Percentiles rank a stretch among this genome's conserved stretches.
phyloP scores from a whole-genome alignment of 2,888 invertebrate genomes.

The Mesopsocus fuscifrons region DNA sequence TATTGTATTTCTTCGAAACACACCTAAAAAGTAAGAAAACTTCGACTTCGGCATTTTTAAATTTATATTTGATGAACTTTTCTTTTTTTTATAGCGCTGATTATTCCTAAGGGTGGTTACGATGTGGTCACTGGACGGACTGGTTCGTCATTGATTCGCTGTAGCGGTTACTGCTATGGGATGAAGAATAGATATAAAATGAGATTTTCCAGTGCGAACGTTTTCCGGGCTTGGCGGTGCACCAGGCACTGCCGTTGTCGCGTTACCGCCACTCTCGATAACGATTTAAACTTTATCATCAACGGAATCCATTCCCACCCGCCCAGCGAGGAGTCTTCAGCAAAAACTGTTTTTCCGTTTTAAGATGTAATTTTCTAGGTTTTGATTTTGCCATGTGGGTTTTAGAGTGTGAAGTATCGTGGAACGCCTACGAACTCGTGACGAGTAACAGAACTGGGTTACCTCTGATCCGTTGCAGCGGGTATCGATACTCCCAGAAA shows the following conservation, averaged over 20 bases:
- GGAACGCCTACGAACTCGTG: too few species aligned
- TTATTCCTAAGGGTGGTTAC: background rate
- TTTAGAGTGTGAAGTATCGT: too few species aligned
- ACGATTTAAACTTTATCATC: background rate
- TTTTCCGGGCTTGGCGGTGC: background rate
- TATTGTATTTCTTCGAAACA: too few species aligned
- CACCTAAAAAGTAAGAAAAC: too few species aligned
- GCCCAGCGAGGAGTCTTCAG: background rate
- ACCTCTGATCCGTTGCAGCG: background rate
- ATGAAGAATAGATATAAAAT: background rate
- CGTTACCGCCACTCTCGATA: background rate
- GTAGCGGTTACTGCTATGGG: background rate
- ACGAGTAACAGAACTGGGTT: too few species aligned
- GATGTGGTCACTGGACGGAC: background rate
- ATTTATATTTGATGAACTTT: too few species aligned
- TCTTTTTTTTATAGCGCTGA: too few species aligned
- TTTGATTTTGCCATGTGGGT: too few species aligned
- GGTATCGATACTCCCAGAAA: background rate
- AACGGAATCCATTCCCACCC: background rate
- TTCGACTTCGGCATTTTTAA: too few species aligned
- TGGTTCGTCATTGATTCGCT: background rate
- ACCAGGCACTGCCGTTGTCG: constrained; percentile 1
- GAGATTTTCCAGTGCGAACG: too few species aligned
- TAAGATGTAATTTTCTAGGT: too few species aligned
- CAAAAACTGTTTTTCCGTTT: too few species aligned